Conservation (phyloP, 2,113 vertebrate species). For the Typhlomys cinereus region DNA sequence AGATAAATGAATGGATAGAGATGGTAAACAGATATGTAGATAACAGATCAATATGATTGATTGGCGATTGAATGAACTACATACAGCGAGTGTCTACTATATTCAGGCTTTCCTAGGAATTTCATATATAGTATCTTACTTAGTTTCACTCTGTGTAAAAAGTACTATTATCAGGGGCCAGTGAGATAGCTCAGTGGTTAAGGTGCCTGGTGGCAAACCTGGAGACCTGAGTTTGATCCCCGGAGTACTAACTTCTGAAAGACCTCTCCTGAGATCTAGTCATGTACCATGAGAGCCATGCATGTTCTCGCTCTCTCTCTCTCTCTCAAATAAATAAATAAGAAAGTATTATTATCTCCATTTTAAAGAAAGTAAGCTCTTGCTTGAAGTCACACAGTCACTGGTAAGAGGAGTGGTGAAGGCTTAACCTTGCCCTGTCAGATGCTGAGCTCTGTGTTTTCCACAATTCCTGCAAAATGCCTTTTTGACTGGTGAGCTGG, state of each 20-base stretch:
- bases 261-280: no score
- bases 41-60: no score
- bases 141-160: neutral
- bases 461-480: neutral
- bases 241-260: no score
- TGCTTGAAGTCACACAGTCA: neutral
- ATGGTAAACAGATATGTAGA: neutral
- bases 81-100: neutral
- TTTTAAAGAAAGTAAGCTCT: neutral
- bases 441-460: neutral
- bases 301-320: no score
- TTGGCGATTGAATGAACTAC: no score
- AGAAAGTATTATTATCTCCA: neutral
- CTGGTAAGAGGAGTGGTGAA: neutral
- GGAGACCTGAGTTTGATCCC: no score
- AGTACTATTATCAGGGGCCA: no score
- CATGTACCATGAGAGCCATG: no score
- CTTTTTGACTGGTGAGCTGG: neutral
- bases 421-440: neutral
- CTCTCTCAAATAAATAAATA: no score
- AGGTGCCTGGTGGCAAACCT: no score
- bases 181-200: no score
- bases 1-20: neutral
- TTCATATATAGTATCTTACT: neutral
- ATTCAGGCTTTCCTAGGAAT: neutral